Percentiles rank a stretch among this genome's conserved stretches.
Conservation (phyloP, 2,113 vertebrate species). For the Dendropsophus ebraccatus region DNA sequence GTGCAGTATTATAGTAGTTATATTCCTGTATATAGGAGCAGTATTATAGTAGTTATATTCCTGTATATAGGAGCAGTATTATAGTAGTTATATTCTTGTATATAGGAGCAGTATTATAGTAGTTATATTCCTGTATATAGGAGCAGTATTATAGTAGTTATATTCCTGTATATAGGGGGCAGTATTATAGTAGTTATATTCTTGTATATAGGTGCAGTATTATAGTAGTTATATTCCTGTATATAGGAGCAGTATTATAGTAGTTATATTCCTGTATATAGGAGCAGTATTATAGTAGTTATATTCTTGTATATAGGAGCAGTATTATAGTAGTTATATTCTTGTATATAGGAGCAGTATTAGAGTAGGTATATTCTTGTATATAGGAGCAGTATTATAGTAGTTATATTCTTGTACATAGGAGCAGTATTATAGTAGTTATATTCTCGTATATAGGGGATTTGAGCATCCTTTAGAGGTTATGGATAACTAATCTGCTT, state of each 20-base stretch:
- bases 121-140: not conserved
- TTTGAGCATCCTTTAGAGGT: not conserved
- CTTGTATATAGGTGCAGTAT: not conserved
- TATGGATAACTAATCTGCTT: not conserved
- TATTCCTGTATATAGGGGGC: not conserved
- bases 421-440: slow-evolving; percentile 5
- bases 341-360: not conserved
- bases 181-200: slow-evolving; percentile 14
- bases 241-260: no score
- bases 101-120: not conserved
- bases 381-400: not conserved
- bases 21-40: not conserved
- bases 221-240: no score
- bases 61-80: not conserved
- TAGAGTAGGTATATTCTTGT: not conserved
- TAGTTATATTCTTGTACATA: slow-evolving; percentile 6
- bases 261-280: no score
- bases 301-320: not conserved
- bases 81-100: not conserved
- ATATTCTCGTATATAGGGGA: not conserved
- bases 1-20: not conserved
- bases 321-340: slow-evolving; percentile 14
- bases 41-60: not conserved
- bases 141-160: not conserved
- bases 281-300: not conserved